Evolutionary conservation across 1,140 invertebrate genomes (phyloP), one percentile per base, ranked within the genome.

Genomic region (Ips typographus): DNA sequence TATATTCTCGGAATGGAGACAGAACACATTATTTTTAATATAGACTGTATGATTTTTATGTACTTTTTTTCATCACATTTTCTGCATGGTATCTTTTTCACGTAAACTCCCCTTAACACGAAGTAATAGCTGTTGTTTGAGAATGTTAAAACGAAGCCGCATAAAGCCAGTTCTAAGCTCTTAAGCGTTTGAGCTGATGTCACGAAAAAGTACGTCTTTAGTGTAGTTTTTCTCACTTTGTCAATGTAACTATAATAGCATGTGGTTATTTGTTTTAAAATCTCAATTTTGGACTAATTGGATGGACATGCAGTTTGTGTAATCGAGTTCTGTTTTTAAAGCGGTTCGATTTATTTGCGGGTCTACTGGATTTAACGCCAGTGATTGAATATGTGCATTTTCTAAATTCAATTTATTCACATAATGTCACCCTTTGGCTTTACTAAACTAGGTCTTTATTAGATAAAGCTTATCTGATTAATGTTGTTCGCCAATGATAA

Each of bases 1-100:
- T 56, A 56, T 56, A 56, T 56, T 56, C 53, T 38, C n/a, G 53
- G 53, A 56, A 56, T 56, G 53, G 53, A 56, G 53, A 56, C 53
- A 56, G 53, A 37, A 56, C 53, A 39, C 53, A 56, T 56, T 56
- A 56, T 37, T 56, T 56, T 56, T 56, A 56, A 56, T 56, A 56
- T 37, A 56, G 53, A 36, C 53, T 38, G 53, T 56, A 56, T 36
- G 53, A 56, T 56, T 56, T 56, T 56, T 3, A 37, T 36, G 38
- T 36, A 7, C 38, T 56, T 56, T 56, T 56, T 56, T 56, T 37
- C 53, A 36, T 56, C 38, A 56, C 38, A 56, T 37, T 7, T 40
- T 40, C 22, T 38, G 37, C 53, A 38, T 56, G n/a, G 53, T 56
- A 38, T 49, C 36, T 37, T 49, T 22, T 49, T 6, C 44, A 49